Evolutionary conservation across 2,797 vertebrate species (phyloP).

Genomic region (Echiichthys vipera): DNA sequence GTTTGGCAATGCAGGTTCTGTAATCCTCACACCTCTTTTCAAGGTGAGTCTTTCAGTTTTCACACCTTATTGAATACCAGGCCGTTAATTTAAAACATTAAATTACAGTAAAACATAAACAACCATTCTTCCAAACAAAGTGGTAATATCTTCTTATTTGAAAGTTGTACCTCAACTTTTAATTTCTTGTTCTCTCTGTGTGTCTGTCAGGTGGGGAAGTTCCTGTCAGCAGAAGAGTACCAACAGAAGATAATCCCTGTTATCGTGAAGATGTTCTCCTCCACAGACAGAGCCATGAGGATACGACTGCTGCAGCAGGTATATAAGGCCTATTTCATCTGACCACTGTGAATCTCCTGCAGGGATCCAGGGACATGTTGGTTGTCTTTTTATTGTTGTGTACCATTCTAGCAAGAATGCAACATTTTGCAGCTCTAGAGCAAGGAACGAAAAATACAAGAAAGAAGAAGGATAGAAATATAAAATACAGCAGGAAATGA

Average conservation of each 20-base stretch:
- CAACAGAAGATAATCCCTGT: conserved; percentile 95
- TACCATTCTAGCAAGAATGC: background rate
- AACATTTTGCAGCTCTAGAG: background rate
- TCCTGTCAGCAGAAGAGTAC: conserved; percentile 91
- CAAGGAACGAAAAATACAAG: background rate
- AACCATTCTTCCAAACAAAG: background rate
- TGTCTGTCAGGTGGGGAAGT: conserved; percentile 89
- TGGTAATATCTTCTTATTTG: background rate
- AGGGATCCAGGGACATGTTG: background rate
- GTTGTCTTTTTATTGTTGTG: background rate
- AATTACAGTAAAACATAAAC: background rate
- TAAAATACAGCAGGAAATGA: background rate
- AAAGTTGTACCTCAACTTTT: background rate
- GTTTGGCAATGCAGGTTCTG: conserved; percentile 91
- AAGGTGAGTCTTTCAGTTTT: conserved; percentile 81
- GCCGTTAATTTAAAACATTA: too few species aligned
- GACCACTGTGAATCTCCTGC: background rate
- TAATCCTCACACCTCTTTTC: conserved; percentile 92
- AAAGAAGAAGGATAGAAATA: background rate
- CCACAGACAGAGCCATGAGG: conserved; percentile 94
- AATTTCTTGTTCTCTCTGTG: background rate
- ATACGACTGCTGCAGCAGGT: conserved; percentile 95
- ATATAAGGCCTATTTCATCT: background rate
- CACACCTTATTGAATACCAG: background rate
- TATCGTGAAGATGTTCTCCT: conserved; percentile 97